These are phyloP conservation scores for Thermophis baileyi DNA, from an alignment of 2,113 vertebrate species.

Conservation along the genomic window DNA sequence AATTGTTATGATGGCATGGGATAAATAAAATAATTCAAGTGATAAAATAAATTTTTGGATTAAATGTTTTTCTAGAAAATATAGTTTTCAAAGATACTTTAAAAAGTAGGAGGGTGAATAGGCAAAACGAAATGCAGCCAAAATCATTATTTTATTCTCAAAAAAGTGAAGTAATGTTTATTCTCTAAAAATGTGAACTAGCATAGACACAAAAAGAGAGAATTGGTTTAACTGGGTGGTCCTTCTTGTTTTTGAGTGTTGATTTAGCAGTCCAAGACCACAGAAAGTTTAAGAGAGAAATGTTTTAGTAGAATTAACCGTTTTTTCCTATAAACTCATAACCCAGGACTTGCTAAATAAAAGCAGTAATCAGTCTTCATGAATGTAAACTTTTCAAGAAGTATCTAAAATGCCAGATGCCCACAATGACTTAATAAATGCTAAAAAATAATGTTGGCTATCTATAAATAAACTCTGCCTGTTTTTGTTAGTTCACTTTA, in stretches of 20 bases:
- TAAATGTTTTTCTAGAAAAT: neutral
- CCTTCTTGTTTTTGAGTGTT: neutral
- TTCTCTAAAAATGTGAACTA: neutral
- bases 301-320: neutral
- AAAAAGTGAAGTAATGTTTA: neutral
- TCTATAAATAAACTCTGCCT: neutral
- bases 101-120: neutral
- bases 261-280: neutral
- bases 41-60: neutral
- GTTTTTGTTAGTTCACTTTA: neutral
- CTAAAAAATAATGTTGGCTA: slow-evolving; percentile 1
- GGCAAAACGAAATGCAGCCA: neutral
- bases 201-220: neutral
- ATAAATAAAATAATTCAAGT: neutral
- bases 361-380: neutral
- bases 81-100: neutral
- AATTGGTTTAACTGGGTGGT: neutral
- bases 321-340: neutral
- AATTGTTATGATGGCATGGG: neutral
- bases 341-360: neutral
- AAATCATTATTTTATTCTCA: neutral
- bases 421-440: neutral
- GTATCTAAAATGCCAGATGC: neutral
- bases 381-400: neutral
- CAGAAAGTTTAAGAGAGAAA: neutral